Base-by-base conservation (phyloP, 2,797 vertebrate genomes). In the Manis pentadactyla region DNA sequence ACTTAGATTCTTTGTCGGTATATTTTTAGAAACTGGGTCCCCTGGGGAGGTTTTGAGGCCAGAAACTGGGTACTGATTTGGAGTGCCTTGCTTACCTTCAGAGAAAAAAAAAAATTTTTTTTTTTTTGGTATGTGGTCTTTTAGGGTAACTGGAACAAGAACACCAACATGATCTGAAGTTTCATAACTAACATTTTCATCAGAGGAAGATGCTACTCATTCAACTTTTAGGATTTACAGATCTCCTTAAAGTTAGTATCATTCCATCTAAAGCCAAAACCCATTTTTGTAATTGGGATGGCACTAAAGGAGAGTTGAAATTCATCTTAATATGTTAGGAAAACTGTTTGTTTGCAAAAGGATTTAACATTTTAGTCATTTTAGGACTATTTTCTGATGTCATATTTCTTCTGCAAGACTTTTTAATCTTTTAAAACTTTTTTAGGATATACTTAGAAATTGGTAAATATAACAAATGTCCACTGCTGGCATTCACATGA, bases 381-480 rank as follows among this genome's bases (percentile, higher is more conserved):
- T 96, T 86, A 79, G 42, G 34, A 66, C 31, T 84, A 6, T 91
- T 79, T 96, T 93, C 73, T 95, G 42, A 61, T 95, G n/a, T 55
- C 91, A 92, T 97, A 96, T 95, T 95, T 23, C 11, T 96, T 96
- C 59, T 83, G 15, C 39, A 84, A 94, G 37, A 78, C 21, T 61
- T 88, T 46, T 46, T 46, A 46, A 69, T 21, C 53, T 94, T 82
- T 57, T 46, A 91, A 88, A 71, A 96, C 49, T 97, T 89, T 98
- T 96, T 96, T 85, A 51, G 91, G 95, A 96, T 98, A 94, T 97
- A 42, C 89, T 97, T 97, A 96, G 87, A 95, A 93, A 37, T 96
- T 97, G 87, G 96, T 98, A 98, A 98, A 98, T 98, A 96, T 96
- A 98, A 92, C 98, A 49, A 98, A 92, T 98, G 51, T 92, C 96